Evolutionary conservation across 2,888 invertebrate species (phyloP).

Genomic region (Leptogaster cylindrica): DNA sequence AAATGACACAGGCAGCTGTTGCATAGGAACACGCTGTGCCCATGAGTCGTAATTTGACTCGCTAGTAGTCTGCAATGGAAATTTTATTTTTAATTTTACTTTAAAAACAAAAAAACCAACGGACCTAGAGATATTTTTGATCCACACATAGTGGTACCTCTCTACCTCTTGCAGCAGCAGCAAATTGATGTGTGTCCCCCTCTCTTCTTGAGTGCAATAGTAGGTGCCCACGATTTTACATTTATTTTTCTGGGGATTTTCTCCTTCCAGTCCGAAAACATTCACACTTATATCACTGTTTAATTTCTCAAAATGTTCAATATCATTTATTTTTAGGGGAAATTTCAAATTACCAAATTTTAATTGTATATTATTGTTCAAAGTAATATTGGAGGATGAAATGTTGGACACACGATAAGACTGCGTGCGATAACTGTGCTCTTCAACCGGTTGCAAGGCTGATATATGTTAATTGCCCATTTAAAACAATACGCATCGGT

Average conservation of each 20-base stretch:
- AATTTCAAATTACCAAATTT: conserved; percentile 48
- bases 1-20: conserved; percentile 16
- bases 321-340: conserved; percentile 47
- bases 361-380: conserved; percentile 38
- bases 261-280: conserved; percentile 28
- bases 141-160: background rate
- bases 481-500: conserved; percentile 49
- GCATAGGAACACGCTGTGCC: background rate
- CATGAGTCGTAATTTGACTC: background rate
- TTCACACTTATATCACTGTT: conserved; percentile 47
- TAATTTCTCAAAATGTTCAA: conserved; percentile 48
- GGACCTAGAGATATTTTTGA: conserved; percentile 10
- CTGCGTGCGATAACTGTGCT: background rate
- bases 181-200: background rate
- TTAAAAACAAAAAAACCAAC: too few relatives aligned
- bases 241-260: too few relatives aligned
- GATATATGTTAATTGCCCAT: too few relatives aligned
- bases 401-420: conserved; percentile 44
- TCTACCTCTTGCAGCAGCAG: background rate
- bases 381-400: conserved; percentile 45
- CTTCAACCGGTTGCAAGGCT: conserved; percentile 41
- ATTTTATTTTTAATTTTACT: background rate
- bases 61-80: background rate
- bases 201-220: too few relatives aligned
- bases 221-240: background rate